Evolutionary conservation across 1,140 invertebrate species (phyloP).

Genomic region (Bombus terrestris): DNA sequence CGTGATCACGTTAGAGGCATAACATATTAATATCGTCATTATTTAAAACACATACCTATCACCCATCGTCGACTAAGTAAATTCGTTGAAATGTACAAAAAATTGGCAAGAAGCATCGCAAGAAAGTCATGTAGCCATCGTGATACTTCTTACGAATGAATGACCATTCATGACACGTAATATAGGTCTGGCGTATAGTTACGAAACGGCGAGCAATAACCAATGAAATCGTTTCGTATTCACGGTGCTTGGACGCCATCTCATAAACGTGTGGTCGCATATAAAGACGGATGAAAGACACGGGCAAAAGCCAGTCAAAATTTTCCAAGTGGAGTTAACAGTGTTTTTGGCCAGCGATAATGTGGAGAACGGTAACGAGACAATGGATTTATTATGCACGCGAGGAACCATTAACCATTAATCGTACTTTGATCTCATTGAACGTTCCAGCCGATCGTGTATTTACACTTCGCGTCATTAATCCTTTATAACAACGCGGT

Average conservation of each 20-base stretch:
- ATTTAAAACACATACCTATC: background rate
- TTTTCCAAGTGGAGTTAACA: slow-evolving; percentile 44
- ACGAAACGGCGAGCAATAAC: slow-evolving; percentile 55
- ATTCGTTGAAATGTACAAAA: background rate
- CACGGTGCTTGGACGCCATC: slow-evolving; percentile 43
- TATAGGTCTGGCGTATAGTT: slow-evolving; percentile 53
- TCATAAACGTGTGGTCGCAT: slow-evolving; percentile 55
- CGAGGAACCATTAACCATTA: background rate
- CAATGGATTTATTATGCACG: background rate
- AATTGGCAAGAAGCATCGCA: background rate
- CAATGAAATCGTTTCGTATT: slow-evolving; percentile 50
- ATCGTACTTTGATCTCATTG: background rate
- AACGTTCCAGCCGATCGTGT: background rate
- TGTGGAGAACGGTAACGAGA: slow-evolving; percentile 54
- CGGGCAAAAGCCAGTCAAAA: slow-evolving; percentile 52
- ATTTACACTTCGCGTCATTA: background rate
- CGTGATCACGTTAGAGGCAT: background rate
- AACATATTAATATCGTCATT: background rate
- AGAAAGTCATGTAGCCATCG: background rate
- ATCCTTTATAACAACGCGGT: background rate
- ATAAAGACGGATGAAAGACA: slow-evolving; percentile 59
- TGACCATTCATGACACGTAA: slow-evolving; percentile 58
- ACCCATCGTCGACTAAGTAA: background rate
- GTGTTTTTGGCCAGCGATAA: slow-evolving; percentile 28
- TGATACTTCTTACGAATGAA: slow-evolving; percentile 4